Evolutionary conservation across 2,113 vertebrate species (phyloP), one percentile per base, ranked within the genome.

Genomic region (Cacatua alba): DNA sequence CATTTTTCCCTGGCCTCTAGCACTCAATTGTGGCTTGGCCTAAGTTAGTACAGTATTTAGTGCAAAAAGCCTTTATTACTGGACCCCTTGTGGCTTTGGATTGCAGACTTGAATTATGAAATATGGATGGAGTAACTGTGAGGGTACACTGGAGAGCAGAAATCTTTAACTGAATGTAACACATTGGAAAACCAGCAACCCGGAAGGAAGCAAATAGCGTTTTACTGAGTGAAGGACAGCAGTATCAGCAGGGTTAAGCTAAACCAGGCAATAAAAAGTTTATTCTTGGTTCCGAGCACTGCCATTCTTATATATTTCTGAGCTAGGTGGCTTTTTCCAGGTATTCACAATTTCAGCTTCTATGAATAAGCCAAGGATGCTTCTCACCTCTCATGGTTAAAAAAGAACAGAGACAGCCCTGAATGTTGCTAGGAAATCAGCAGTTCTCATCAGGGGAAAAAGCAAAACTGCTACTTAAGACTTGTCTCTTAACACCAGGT

Each of bases 361-460:
- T 84, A 1, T 35, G 55, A 84, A 69, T 70, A 95, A 97, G 63
- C 29, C 19, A 29, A 84, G 20, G 68, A 92, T n/a, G 74, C 49
- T 79, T 87, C 89, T 91, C 69, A 84, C 35, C 39, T 86, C 57
- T 82, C 37, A 64, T 0, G 2, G 60, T 28, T 92, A 89, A 25
- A 76, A 74, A 43, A 46, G 77, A 91, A 49, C 62, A 94, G 43
- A 94, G 62, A 91, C 94, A 84, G 81, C 39, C 65, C 70, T 51
- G 39, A 76, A 87, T 20, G 86, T 92, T 92, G 93, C 94, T 96
- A 96, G 84, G 77, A 95, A 96, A 91, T 97, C 76, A 95, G 63
- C 49, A 74, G 35, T 37, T 92, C 74, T 60, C 84, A 91, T 39
- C 62, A 79, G 84, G 69, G 83, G 71, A 78, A 60, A 68, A n/a